Conservation (phyloP, 2,113 vertebrate genomes). For the Gallinago media region DNA sequence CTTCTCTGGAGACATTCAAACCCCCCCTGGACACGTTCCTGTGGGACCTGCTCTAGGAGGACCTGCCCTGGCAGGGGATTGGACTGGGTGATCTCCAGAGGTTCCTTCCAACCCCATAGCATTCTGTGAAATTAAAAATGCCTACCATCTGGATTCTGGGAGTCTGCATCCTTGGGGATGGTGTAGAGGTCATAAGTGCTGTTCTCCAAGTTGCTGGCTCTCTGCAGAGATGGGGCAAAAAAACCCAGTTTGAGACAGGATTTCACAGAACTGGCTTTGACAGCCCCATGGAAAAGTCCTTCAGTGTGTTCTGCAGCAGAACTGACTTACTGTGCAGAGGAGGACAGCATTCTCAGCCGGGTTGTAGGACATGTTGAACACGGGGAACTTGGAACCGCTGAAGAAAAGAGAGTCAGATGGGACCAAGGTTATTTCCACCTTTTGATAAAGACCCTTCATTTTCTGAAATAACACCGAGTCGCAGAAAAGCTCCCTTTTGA, state of each 20-base stretch:
- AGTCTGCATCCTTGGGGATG: constrained; percentile 95
- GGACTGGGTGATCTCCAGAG: too few relatives aligned
- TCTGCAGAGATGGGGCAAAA: constrained; percentile 68
- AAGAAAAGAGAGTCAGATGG: background rate
- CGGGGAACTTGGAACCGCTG: constrained; percentile 96
- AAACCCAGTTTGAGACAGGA: background rate
- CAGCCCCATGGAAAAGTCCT: background rate
- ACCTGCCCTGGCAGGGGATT: too few relatives aligned
- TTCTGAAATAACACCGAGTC: rapidly evolving
- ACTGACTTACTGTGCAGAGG: constrained; percentile 88
- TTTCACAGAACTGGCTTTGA: background rate
- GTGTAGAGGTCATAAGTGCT: constrained; percentile 97
- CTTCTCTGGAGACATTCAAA: too few relatives aligned
- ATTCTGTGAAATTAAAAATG: background rate
- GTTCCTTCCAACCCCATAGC: too few relatives aligned
- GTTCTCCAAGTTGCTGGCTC: constrained; percentile 97
- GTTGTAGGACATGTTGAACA: constrained; percentile 98
- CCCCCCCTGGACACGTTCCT: too few relatives aligned
- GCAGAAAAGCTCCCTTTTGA: background rate
- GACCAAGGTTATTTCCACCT: background rate
- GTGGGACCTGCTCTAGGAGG: too few relatives aligned
- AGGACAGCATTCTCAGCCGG: constrained; percentile 95
- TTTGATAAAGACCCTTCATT: rapidly evolving
- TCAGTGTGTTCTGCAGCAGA: background rate
- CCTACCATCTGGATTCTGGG: constrained; percentile 95